Evolutionary conservation across 2,113 vertebrate genomes (phyloP).

Genomic region (Sorex fumeus): DNA sequence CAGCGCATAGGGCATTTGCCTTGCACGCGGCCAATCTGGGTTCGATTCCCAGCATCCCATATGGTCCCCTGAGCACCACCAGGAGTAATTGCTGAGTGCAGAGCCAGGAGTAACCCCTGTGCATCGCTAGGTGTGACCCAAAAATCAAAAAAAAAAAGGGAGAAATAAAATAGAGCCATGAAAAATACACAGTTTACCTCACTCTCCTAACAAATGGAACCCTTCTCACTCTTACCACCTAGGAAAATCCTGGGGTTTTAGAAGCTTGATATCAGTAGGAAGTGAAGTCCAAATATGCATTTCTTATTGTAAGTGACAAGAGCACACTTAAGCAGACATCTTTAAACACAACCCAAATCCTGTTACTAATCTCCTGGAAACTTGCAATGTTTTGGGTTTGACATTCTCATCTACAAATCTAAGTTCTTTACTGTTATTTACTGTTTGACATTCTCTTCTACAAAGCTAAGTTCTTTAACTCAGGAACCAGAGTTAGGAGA

Average conservation of each 20-base stretch:
- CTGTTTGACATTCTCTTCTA: not conserved
- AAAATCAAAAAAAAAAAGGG: too few species aligned
- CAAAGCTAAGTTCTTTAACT: not conserved
- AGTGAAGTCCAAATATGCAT: not conserved
- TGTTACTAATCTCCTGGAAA: not conserved
- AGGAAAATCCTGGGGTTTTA: not conserved
- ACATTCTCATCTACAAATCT: not conserved
- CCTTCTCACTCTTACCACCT: too few species aligned
- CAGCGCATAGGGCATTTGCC: too few species aligned
- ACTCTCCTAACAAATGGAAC: not conserved
- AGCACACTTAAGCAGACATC: not conserved
- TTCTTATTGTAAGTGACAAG: not conserved
- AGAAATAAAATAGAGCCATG: too few species aligned
- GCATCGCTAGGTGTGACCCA: too few species aligned
- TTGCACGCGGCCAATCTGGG: too few species aligned
- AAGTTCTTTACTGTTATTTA: not conserved
- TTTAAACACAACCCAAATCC: not conserved
- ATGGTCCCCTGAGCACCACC: too few species aligned
- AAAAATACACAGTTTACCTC: too few species aligned
- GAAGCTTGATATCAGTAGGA: not conserved
- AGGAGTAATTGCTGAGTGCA: too few species aligned
- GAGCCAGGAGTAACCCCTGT: too few species aligned
- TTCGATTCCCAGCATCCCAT: too few species aligned
- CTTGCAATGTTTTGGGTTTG: not conserved
- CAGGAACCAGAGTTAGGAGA: too few species aligned